Base-by-base conservation (phyloP, 2,113 vertebrate genomes). In the Macroglossus sobrinus region DNA sequence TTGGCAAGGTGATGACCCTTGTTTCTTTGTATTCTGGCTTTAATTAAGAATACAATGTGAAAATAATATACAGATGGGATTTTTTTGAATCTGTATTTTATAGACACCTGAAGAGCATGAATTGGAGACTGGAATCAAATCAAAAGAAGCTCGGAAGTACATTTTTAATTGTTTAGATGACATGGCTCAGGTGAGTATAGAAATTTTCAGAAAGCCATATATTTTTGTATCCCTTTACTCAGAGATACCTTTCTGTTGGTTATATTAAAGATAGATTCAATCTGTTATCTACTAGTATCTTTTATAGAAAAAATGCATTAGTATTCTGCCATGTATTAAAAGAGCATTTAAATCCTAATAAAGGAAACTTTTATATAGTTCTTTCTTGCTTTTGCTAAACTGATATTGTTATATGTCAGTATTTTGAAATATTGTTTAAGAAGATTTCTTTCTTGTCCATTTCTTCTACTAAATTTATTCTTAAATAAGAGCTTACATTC, bases 131-230 rank as follows among this genome's bases (percentile, higher is more conserved):
- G 99, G 99, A 95, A 99, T 99, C 97, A 99, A 99, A 98, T 99
- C 99, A 45, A 99, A 99, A 98, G 99, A 99, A 98, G 99, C 99
- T 75, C 98, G 99, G 94, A 99, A 99, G 98, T 99, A 99, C 86
- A 99, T 99, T 97, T 99, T 99, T 95, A 99, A 99, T 98, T 99
- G 99, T 98, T 99, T 99, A 91, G 99, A 99, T 98, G 99, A 99
- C 94, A 99, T 99, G 99, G 99, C 99, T 97, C 99, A 99, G 99
- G 99, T 99, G 92, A 97, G 97, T 95, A 81, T 74, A 57, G 28
- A 63, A 66, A 12, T 24, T 80, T 85, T 55, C 18, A 82, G 5
- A 68, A 74, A 64, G 55, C 57, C 40, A 72, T 61, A 81, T 13
- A 43, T 71, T 75, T 84, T 47, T 43, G 1, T 84, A 30, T 69